Percentiles rank a stretch among this genome's conserved stretches.
phyloP scores from a whole-genome alignment of 2,113 vertebrate genomes.

The Empidonax alnorum region DNA sequence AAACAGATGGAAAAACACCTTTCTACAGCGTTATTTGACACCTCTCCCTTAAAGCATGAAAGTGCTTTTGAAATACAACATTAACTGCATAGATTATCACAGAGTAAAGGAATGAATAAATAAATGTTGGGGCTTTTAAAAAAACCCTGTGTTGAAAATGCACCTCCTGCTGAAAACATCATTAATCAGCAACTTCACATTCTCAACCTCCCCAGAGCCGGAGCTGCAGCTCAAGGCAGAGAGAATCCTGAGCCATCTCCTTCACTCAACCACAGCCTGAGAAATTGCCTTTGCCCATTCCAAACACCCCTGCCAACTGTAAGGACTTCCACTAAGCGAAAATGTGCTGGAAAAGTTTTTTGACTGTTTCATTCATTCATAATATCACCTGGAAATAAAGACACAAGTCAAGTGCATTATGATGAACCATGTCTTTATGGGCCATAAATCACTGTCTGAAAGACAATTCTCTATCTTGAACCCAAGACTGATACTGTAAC shows the following conservation, averaged over 20 bases:
- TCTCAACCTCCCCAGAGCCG: neutral
- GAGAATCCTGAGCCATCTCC: neutral
- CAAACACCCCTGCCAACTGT: neutral
- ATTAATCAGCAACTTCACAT: neutral
- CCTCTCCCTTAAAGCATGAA: constrained; percentile 17
- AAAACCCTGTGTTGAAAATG: neutral
- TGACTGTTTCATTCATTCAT: neutral
- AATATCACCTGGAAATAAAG: neutral
- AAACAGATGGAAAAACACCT: constrained; percentile 33
- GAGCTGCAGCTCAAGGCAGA: neutral
- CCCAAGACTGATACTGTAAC: neutral
- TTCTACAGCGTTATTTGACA: neutral
- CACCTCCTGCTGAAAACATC: neutral
- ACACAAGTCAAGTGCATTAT: neutral
- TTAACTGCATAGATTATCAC: constrained; percentile 35
- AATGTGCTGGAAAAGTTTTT: neutral
- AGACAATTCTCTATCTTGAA: neutral
- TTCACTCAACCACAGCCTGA: neutral
- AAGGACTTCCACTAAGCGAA: neutral
- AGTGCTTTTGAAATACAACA: constrained; percentile 34
- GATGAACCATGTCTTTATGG: neutral
- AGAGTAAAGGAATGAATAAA: constrained; percentile 41
- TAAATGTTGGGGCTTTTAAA: neutral
- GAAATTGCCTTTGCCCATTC: neutral
- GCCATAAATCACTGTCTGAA: neutral